These are phyloP conservation scores for Fopius arisanus DNA, from an alignment of 1,140 invertebrate genomes.

Conservation along the genomic window DNA sequence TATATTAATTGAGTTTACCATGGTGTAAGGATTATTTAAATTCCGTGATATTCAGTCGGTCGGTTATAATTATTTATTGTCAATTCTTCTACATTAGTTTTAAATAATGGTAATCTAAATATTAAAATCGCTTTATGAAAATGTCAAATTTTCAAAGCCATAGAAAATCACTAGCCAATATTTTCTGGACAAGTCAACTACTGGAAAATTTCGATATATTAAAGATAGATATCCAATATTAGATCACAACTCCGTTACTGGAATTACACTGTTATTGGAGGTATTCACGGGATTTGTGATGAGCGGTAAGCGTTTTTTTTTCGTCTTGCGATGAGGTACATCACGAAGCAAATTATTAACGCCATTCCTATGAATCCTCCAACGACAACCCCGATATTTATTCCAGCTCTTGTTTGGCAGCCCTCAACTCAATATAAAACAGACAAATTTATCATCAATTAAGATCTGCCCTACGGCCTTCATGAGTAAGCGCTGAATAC, in stretches of 20 bases:
- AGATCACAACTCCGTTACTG: not conserved
- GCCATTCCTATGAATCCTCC: slow-evolving; percentile 24
- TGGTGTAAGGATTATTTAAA: too few species aligned
- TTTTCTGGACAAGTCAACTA: not conserved
- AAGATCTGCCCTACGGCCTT: too few species aligned
- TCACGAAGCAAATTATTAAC: not conserved
- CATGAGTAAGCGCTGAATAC: too few species aligned
- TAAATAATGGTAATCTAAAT: too few species aligned
- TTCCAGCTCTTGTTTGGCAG: not conserved
- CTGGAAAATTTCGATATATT: not conserved
- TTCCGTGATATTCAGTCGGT: too few species aligned
- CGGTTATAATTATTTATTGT: not conserved
- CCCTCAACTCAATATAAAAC: slow-evolving; percentile 5
- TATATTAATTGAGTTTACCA: too few species aligned
- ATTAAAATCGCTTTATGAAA: too few species aligned
- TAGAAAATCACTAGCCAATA: not conserved
- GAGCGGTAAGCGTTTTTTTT: not conserved
- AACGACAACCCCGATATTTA: slow-evolving; percentile 25
- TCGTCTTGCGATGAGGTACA: not conserved
- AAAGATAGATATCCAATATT: not conserved
- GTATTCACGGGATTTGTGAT: not conserved
- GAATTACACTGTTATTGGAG: not conserved
- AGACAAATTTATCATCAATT: slow-evolving; percentile 46
- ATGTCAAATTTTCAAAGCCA: not conserved
- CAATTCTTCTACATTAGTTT: too few species aligned